Conservation (phyloP, 37 sponge, comb jelly and placozoan species). For the Sycon ciliatum region DNA sequence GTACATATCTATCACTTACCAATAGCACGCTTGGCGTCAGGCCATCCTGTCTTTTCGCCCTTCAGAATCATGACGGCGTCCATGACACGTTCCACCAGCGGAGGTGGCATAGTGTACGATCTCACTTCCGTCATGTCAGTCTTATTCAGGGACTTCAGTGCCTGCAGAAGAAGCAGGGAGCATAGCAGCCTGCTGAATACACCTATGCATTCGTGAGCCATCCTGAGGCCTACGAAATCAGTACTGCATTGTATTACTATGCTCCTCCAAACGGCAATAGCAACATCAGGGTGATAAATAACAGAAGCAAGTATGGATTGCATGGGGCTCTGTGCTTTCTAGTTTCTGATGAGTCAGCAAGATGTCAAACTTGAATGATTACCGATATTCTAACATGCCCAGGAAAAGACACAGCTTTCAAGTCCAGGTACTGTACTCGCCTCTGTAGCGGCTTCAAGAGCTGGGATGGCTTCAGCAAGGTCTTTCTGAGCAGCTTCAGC, state of each 20-base stretch:
- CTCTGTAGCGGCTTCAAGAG: conserved; percentile 78
- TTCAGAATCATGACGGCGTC: conserved; percentile 94
- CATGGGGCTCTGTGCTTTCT: no score
- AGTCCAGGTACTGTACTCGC: conserved; percentile 12
- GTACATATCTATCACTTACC: not conserved
- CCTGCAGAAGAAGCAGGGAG: conserved; percentile 27
- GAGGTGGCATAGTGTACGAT: conserved; percentile 89
- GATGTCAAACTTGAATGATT: no score
- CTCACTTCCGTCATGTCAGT: conserved; percentile 94
- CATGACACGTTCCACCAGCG: conserved; percentile 85
- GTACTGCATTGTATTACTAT: no score
- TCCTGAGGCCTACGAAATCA: no score
- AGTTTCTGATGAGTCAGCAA: no score
- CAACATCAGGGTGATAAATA: no score
- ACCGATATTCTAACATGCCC: no score
- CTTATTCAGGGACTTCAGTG: conserved; percentile 91
- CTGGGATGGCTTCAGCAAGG: conserved; percentile 90
- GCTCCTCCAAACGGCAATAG: no score
- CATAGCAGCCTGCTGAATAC: no score
- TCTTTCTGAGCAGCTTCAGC: conserved; percentile 92
- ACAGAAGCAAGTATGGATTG: no score
- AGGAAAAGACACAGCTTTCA: no score
- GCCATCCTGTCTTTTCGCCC: conserved; percentile 83
- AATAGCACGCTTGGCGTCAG: conserved; percentile 90
- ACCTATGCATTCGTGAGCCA: no score